phyloP scores from a whole-genome alignment of 1,140 invertebrate genomes.

The Drosophila asahinai region DNA sequence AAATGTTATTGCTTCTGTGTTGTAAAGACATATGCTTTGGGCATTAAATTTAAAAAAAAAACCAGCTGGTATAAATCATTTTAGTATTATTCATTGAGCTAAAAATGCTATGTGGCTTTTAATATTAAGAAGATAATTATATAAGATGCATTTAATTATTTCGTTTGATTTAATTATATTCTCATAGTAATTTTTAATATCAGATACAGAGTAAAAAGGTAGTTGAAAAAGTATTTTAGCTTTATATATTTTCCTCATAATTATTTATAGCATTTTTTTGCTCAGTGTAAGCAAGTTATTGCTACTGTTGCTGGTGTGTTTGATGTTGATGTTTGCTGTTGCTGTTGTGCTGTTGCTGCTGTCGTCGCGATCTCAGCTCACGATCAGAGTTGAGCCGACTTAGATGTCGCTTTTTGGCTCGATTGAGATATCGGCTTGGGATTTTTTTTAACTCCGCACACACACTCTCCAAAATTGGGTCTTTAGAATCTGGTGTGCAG shows the following conservation, averaged over 20 bases:
- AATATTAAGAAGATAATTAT: too few relatives aligned
- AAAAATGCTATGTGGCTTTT: background rate
- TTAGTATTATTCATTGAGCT: background rate
- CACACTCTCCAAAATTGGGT: background rate
- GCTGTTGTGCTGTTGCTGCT: conserved; percentile 20
- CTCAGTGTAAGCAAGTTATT: conserved; percentile 15
- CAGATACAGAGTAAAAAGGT: too few relatives aligned
- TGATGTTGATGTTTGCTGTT: conserved; percentile 9
- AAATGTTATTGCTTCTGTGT: background rate
- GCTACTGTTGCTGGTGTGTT: conserved; percentile 31
- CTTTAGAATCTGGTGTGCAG: too few relatives aligned
- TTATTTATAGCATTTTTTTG: background rate
- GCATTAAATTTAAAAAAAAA: background rate
- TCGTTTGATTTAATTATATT: too few relatives aligned
- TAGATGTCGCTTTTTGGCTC: conserved; percentile 56
- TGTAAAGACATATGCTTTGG: background rate
- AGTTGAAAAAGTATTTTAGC: too few relatives aligned
- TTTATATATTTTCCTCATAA: background rate
- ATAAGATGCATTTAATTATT: too few relatives aligned
- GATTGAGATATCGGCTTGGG: conserved; percentile 46
- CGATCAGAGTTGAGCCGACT: conserved; percentile 42
- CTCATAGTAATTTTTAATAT: too few relatives aligned
- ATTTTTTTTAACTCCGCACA: conserved; percentile 10
- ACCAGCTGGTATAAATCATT: background rate
- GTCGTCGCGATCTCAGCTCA: conserved; percentile 50